Conservation (phyloP, 2,797 vertebrate genomes). For the Nannoperca obscura region DNA sequence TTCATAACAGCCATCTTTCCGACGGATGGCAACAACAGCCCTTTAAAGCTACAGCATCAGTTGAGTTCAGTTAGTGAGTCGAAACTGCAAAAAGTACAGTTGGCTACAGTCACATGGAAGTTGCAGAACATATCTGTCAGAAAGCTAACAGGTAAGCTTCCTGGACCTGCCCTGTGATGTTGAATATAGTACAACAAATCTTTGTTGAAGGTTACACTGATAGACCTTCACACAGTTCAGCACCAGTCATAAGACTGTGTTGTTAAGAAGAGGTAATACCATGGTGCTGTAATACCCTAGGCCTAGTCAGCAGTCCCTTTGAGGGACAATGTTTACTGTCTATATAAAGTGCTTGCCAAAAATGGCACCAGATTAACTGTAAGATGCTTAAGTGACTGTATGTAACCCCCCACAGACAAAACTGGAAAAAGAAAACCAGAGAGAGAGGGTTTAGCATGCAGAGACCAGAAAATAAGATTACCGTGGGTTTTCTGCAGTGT, state of each 20-base stretch:
- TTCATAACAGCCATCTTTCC: background rate
- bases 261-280: slow-evolving; percentile 60
- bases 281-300: slow-evolving; percentile 32
- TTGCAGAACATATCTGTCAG: background rate
- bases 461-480: slow-evolving; percentile 41
- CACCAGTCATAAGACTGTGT: slow-evolving; percentile 15
- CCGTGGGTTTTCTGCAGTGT: slow-evolving; percentile 1
- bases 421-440: slow-evolving; percentile 21
- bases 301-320: slow-evolving; percentile 33
- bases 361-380: slow-evolving; percentile 72
- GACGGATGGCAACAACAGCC: slow-evolving; percentile 9
- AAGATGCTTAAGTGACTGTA: slow-evolving; percentile 71
- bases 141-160: slow-evolving; percentile 6
- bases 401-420: slow-evolving; percentile 46
- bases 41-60: slow-evolving; percentile 1
- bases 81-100: slow-evolving; percentile 7
- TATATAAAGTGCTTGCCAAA: slow-evolving; percentile 62
- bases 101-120: slow-evolving; percentile 5
- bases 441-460: slow-evolving; percentile 8
- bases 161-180: background rate
- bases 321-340: slow-evolving; percentile 46
- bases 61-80: background rate
- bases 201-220: background rate
- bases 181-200: background rate
- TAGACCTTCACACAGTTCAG: background rate